Base-by-base conservation (phyloP, 2,888 invertebrate genomes). In the Ptilodon capucinus region DNA sequence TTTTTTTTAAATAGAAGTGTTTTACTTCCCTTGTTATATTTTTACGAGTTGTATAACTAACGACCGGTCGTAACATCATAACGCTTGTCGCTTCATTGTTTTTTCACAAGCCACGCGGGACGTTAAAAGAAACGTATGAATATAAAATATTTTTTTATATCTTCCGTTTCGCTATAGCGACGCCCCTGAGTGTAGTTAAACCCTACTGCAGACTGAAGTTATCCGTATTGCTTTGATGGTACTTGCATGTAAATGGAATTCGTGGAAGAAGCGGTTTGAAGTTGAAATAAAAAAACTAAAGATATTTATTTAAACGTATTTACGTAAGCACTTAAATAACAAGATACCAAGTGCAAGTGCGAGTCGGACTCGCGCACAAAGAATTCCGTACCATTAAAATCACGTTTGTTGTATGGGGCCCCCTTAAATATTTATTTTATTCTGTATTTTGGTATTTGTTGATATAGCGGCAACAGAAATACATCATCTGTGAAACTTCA, bases 61-160 rank as follows among this genome's bases (percentile, higher is more conserved):
- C 38, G 18, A 44, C 40, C 38, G 34, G 52, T 46, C 46, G 14
- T 40, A 46, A 45, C 51, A 51, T 47, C 47, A n/a, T 36, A 40
- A 40, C 34, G 32, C 18, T 35, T 13, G 32, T 48, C 5, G 40
- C 60, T 64, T 52, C 65, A 58, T 65, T 65, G 65, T 60, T 63
- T 58, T 62, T 56, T 54, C 54, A 59, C 50, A 32, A 34, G 41
- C 18, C 52, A 41, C 55, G 17, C 25, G 60, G 40, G 55, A 51
- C 40, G 44, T 19, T 42, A 38, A 42, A 35, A 44, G 50, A 55
- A 54, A 38, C 38, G 19, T 13, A 54, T 56, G 63, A 65, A 65
- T 65, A 65, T 64, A 48, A 63, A 64, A 58, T 60, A 49, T 56
- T 46, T 54, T 57, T 63, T 65, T 60, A 64, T 53, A 58, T 53